phyloP scores from a whole-genome alignment of 92 coral and sea anemone species.

The Siderastrea siderea region DNA sequence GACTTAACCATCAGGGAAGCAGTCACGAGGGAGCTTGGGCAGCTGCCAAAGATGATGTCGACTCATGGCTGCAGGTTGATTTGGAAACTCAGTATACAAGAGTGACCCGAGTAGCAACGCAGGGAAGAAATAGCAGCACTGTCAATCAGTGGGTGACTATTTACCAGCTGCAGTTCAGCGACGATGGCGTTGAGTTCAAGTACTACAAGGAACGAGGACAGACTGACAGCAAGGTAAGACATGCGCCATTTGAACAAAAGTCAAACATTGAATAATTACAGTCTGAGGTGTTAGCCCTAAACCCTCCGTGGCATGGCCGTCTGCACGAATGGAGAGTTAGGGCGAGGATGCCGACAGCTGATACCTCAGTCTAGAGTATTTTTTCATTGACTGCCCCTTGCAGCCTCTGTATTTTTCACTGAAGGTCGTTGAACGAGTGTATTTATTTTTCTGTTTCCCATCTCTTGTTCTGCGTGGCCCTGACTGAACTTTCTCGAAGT shows the following conservation, averaged over 20 bases:
- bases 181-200: neutral
- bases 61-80: slow-evolving; percentile 9
- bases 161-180: neutral
- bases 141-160: neutral
- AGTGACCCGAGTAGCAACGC: neutral
- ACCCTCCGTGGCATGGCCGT: too few species aligned
- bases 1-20: neutral
- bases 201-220: neutral
- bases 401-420: too few species aligned
- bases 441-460: too few species aligned
- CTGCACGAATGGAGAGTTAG: too few species aligned
- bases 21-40: neutral
- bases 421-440: too few species aligned
- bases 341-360: too few species aligned
- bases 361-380: too few species aligned
- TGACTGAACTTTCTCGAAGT: too few species aligned
- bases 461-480: too few species aligned
- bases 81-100: neutral
- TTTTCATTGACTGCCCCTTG: too few species aligned
- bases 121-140: neutral
- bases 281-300: too few species aligned
- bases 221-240: neutral
- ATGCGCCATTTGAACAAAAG: neutral
- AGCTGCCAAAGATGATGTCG: neutral
- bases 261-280: too few species aligned